phyloP scores from a whole-genome alignment of 2,797 vertebrate species.

The Danionella dracula region DNA sequence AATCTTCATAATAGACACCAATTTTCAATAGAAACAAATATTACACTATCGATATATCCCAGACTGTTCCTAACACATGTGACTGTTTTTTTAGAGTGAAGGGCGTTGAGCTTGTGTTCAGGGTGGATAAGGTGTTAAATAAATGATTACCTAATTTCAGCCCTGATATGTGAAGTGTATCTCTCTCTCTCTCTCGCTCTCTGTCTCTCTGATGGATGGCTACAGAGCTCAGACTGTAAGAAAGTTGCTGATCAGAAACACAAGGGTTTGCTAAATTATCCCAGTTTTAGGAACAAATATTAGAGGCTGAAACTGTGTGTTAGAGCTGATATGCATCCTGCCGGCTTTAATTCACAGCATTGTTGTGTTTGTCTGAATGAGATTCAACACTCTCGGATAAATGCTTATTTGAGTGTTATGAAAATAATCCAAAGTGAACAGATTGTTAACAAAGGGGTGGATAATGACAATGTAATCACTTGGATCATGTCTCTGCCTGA shows the following conservation, averaged over 20 bases:
- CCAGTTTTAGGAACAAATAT: not conserved
- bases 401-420: slow-evolving; percentile 1
- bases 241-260: slow-evolving; percentile 9
- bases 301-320: not conserved
- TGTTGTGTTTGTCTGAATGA: not conserved
- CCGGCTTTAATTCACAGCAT: not conserved
- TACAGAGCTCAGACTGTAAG: slow-evolving; percentile 6
- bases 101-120: slow-evolving; percentile 28
- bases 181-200: too few species aligned
- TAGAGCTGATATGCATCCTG: too few species aligned
- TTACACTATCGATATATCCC: not conserved
- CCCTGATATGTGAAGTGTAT: slow-evolving; percentile 64
- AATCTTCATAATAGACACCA: too few species aligned
- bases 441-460: not conserved
- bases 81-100: slow-evolving; percentile 22
- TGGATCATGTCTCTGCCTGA: slow-evolving; percentile 1
- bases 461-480: not conserved
- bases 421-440: not conserved
- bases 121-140: slow-evolving; percentile 69
- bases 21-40: too few species aligned
- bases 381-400: not conserved
- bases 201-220: slow-evolving; percentile 71
- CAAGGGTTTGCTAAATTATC: slow-evolving; percentile 1
- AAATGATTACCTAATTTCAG: slow-evolving; percentile 75
- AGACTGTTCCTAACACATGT: not conserved